A percentile compares a stretch with the other conserved stretches of the same genome.
Conservation (phyloP, 2,888 invertebrate species). For the Harpalus rufipes region DNA sequence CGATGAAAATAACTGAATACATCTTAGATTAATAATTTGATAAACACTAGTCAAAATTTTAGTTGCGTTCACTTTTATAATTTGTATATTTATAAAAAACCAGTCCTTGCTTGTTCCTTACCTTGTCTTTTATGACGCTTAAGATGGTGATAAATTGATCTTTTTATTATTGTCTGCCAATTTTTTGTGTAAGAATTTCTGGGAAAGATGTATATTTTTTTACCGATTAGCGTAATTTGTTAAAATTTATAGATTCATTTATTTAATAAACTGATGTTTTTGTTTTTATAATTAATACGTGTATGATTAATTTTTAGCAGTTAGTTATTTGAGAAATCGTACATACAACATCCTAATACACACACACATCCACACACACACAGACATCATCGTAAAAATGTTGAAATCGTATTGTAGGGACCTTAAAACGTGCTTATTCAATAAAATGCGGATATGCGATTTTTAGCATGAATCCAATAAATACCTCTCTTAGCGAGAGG, state of each 20-base stretch:
- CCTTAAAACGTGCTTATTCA: too few relatives aligned
- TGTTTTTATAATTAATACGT: neutral
- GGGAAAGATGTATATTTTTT: neutral
- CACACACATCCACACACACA: too few relatives aligned
- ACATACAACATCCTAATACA: too few relatives aligned
- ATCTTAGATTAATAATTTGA: neutral
- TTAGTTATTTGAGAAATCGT: neutral
- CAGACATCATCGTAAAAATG: too few relatives aligned
- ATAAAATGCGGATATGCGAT: too few relatives aligned
- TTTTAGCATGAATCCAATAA: too few relatives aligned
- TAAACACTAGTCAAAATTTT: neutral
- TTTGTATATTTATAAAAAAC: neutral
- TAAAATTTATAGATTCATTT: too few relatives aligned
- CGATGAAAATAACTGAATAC: neutral
- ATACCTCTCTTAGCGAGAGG: too few relatives aligned
- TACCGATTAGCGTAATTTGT: neutral
- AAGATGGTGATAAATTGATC: neutral
- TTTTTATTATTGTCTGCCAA: neutral
- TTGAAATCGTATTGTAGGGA: too few relatives aligned
- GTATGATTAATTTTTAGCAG: neutral
- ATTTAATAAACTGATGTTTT: too few relatives aligned
- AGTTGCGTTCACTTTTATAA: neutral
- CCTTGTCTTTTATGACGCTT: neutral
- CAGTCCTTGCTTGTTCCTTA: neutral
- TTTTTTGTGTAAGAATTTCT: neutral